These are phyloP conservation scores for Sinocyclocheilus rhinocerous DNA, from an alignment of 2,113 vertebrate species.

Conservation along the genomic window DNA sequence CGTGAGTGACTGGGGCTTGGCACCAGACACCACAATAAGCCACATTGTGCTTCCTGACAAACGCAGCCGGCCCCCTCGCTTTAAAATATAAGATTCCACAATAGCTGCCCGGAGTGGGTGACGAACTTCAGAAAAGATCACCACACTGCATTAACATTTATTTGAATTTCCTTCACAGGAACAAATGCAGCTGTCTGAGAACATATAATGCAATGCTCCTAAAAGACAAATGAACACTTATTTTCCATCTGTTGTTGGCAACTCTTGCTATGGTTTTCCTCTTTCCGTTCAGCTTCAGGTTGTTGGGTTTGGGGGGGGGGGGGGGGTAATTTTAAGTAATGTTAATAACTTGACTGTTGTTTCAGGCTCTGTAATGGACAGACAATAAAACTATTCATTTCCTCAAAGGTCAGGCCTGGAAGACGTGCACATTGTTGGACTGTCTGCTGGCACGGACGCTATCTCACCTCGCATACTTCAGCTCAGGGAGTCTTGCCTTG, in stretches of 20 bases:
- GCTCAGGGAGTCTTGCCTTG: slow-evolving; percentile 72
- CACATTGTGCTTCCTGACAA: slow-evolving; percentile 62
- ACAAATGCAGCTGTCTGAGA: slow-evolving; percentile 47
- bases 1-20: slow-evolving; percentile 59
- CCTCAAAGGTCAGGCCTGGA: slow-evolving; percentile 89
- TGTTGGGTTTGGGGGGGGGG: slow-evolving; percentile 64
- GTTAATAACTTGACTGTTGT: slow-evolving; percentile 85
- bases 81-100: slow-evolving; percentile 59
- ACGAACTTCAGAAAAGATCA: slow-evolving; percentile 50
- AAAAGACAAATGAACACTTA: slow-evolving; percentile 47
- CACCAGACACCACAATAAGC: slow-evolving; percentile 60
- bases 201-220: slow-evolving; percentile 43
- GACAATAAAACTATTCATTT: slow-evolving; percentile 91
- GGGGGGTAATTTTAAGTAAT: background rate
- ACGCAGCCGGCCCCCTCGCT: slow-evolving; percentile 55
- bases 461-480: slow-evolving; percentile 77
- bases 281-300: slow-evolving; percentile 68
- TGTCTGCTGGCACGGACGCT: slow-evolving; percentile 78
- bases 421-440: slow-evolving; percentile 82
- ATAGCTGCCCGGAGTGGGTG: slow-evolving; percentile 47
- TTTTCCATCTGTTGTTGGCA: slow-evolving; percentile 37
- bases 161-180: slow-evolving; percentile 53
- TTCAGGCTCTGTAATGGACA: slow-evolving; percentile 85
- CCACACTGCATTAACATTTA: slow-evolving; percentile 54
- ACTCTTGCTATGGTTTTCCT: background rate